phyloP scores from a whole-genome alignment of 2,888 invertebrate genomes.

The Adineta ricciae region DNA sequence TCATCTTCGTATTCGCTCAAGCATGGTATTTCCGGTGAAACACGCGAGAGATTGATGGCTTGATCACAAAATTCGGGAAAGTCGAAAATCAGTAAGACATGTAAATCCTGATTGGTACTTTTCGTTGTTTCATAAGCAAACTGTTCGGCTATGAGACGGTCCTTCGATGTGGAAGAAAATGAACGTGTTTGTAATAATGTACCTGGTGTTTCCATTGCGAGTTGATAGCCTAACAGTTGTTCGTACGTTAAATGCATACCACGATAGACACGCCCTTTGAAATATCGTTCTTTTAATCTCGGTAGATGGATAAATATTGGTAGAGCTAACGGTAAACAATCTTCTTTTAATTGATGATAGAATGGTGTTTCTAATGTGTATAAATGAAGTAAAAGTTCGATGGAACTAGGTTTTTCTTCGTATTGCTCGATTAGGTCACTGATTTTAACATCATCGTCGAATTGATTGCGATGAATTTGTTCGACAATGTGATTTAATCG shows the following conservation, averaged over 20 bases:
- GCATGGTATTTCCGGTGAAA: background rate
- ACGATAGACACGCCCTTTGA: background rate
- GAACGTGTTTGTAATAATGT: background rate
- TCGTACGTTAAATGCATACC: background rate
- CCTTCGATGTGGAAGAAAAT: background rate
- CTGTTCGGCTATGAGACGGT: background rate
- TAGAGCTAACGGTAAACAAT: background rate
- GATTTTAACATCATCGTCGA: background rate
- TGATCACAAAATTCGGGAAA: background rate
- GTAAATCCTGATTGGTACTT: background rate
- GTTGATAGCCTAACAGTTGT: background rate
- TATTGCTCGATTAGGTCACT: background rate
- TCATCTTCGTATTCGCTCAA: slow-evolving; percentile 19
- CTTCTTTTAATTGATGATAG: background rate
- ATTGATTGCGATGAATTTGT: background rate
- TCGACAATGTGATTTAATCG: background rate
- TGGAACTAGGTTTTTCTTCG: background rate
- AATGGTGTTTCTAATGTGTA: background rate
- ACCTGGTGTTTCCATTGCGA: background rate
- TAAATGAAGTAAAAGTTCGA: background rate
- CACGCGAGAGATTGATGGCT: background rate
- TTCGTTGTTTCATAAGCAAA: background rate
- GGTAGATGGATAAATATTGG: background rate
- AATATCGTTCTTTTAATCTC: background rate
- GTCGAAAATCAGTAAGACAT: background rate